A percentile compares a stretch with the other conserved stretches of the same genome.
Conservation (phyloP, 2,888 invertebrate genomes). For the Ypsolopha scabrella region DNA sequence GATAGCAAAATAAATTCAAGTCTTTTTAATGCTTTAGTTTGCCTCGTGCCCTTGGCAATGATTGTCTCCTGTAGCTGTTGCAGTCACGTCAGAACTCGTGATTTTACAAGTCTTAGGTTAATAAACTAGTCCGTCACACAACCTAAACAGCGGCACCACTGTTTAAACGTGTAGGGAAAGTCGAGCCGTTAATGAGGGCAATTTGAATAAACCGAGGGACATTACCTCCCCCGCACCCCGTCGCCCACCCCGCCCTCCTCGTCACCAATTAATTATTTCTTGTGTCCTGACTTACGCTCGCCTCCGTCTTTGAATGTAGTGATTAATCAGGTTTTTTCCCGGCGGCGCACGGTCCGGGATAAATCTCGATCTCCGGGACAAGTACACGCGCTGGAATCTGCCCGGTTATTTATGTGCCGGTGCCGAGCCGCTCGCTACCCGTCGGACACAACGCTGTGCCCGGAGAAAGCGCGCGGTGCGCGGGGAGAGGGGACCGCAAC, state of each 20-base stretch:
- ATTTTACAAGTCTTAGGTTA: too few relatives aligned
- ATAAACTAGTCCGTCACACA: too few relatives aligned
- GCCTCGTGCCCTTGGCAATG: too few relatives aligned
- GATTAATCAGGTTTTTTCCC: constrained; percentile 54
- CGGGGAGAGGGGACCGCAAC: too few relatives aligned
- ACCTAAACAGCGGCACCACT: background rate
- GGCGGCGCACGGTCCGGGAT: constrained; percentile 18
- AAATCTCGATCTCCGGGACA: constrained; percentile 25
- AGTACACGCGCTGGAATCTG: constrained; percentile 14
- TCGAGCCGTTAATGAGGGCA: constrained; percentile 26
- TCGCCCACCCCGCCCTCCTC: constrained; percentile 1
- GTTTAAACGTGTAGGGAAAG: background rate
- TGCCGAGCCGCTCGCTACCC: background rate
- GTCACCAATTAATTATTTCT: constrained; percentile 49
- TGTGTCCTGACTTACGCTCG: constrained; percentile 47
- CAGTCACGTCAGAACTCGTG: too few relatives aligned
- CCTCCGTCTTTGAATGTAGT: constrained; percentile 47
- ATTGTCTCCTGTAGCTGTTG: too few relatives aligned
- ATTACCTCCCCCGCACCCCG: constrained; percentile 5
- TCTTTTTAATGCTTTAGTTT: too few relatives aligned
- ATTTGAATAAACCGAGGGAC: constrained; percentile 35
- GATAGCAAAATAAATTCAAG: too few relatives aligned
- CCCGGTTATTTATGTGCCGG: constrained; percentile 29
- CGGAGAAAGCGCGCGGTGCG: too few relatives aligned
- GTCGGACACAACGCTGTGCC: background rate